A percentile compares a stretch with the other conserved stretches of the same genome.
phyloP scores from a whole-genome alignment of 2,797 vertebrate genomes.

The Muraenolepis orangiensis region DNA sequence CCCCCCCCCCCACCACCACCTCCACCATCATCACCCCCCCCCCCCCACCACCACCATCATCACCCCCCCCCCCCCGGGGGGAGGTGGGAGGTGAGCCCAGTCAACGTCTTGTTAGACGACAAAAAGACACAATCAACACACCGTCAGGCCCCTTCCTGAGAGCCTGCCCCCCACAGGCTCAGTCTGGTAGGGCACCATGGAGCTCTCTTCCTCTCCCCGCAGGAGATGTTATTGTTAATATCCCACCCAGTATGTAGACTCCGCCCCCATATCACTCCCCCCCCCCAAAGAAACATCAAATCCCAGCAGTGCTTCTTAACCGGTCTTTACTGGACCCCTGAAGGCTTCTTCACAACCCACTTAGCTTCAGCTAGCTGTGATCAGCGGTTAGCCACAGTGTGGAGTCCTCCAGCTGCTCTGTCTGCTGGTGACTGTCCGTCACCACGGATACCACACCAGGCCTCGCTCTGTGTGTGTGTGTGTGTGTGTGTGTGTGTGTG shows the following conservation, averaged over 20 bases:
- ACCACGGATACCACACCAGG: slow-evolving; percentile 21
- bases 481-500: too few species aligned
- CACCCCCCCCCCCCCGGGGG: too few species aligned
- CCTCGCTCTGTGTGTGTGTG: too few species aligned
- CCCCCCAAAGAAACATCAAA: slow-evolving; percentile 1
- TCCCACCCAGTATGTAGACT: neutral
- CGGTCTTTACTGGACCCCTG: slow-evolving; percentile 36
- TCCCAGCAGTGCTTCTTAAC: slow-evolving; percentile 25
- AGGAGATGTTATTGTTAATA: slow-evolving; percentile 32
- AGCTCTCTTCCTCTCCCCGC: slow-evolving; percentile 26
- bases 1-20: too few species aligned
- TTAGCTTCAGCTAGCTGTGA: slow-evolving; percentile 27
- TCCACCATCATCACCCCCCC: neutral
- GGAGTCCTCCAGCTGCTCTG: slow-evolving; percentile 40
- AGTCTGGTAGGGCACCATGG: slow-evolving; percentile 30
- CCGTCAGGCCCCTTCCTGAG: slow-evolving; percentile 60
- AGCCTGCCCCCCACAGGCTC: slow-evolving; percentile 51
- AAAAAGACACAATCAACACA: slow-evolving; percentile 70
- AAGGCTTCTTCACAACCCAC: slow-evolving; percentile 28
- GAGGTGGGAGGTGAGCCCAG: too few species aligned
- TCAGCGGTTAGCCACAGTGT: slow-evolving; percentile 45
- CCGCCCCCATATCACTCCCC: slow-evolving; percentile 4
- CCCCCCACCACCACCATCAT: too few species aligned
- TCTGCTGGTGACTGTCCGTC: slow-evolving; percentile 24
- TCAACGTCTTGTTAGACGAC: too few species aligned